Evolutionary conservation across 2,113 vertebrate species (phyloP).

Genomic region (Prietella phreatophila): DNA sequence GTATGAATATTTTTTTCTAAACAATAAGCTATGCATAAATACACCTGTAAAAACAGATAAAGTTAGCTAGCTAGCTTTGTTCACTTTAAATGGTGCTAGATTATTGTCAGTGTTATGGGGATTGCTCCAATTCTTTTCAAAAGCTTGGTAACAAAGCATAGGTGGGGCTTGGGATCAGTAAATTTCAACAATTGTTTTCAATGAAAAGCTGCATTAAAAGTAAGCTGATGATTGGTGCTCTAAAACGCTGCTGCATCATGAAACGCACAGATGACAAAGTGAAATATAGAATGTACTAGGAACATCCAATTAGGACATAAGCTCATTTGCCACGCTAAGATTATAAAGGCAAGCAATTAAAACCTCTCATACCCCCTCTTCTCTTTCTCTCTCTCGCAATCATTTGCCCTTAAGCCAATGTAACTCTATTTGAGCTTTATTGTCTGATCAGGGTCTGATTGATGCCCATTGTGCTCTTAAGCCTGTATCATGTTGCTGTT

Average conservation of each 20-base stretch:
- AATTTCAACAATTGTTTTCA: not conserved
- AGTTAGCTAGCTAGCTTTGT: not conserved
- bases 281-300: not conserved
- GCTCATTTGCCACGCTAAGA: not conserved
- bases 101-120: not conserved
- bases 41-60: not conserved
- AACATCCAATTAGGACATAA: not conserved
- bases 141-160: not conserved
- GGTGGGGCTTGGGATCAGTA: not conserved
- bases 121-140: not conserved
- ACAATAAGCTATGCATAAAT: not conserved
- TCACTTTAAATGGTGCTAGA: not conserved
- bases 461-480: slow-evolving; percentile 43
- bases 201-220: not conserved
- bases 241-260: not conserved
- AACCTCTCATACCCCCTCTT: not conserved
- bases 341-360: slow-evolving; percentile 12
- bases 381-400: not conserved
- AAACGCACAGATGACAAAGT: not conserved
- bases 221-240: not conserved
- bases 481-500: slow-evolving; percentile 47
- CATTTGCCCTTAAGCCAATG: slow-evolving; percentile 41
- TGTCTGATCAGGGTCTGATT: slow-evolving; percentile 37
- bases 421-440: slow-evolving; percentile 40
- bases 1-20: not conserved